Evolutionary conservation across 2,888 invertebrate genomes (phyloP).

Genomic region (Drosophila rubida): DNA sequence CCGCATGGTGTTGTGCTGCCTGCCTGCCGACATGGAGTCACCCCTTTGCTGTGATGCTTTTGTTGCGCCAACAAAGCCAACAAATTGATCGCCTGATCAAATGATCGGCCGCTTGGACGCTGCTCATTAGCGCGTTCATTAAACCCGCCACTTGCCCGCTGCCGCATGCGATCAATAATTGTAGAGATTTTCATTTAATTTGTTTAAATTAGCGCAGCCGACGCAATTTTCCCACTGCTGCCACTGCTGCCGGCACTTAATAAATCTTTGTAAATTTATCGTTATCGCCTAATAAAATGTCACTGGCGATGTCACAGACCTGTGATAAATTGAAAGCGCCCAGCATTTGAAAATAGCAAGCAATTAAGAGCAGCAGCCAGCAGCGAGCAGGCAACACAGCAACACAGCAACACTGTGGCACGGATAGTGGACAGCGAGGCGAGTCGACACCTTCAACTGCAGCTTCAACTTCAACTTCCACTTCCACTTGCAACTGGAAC

Average conservation of each 20-base stretch:
- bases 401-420: slow-evolving; percentile 33
- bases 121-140: slow-evolving; percentile 76
- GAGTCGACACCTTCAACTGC: slow-evolving; percentile 54
- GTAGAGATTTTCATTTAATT: slow-evolving; percentile 73
- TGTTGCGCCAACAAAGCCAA: slow-evolving; percentile 74
- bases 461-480: slow-evolving; percentile 21
- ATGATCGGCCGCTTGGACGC: slow-evolving; percentile 14
- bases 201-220: slow-evolving; percentile 72
- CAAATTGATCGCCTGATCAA: slow-evolving; percentile 65
- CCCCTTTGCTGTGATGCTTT: slow-evolving; percentile 35
- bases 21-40: slow-evolving; percentile 53
- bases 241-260: slow-evolving; percentile 54
- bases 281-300: slow-evolving; percentile 81
- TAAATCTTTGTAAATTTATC: slow-evolving; percentile 81
- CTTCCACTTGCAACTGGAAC: slow-evolving; percentile 23
- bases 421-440: slow-evolving; percentile 11
- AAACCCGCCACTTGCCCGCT: slow-evolving; percentile 38
- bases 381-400: slow-evolving; percentile 10
- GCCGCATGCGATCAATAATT: slow-evolving; percentile 71
- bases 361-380: slow-evolving; percentile 70
- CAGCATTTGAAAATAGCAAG: slow-evolving; percentile 78
- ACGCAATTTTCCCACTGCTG: slow-evolving; percentile 57
- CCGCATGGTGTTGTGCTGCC: slow-evolving; percentile 61
- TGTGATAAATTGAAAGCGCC: slow-evolving; percentile 79
- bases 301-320: slow-evolving; percentile 67